Conservation (phyloP, 2,888 invertebrate species). For the Mythimna pallens region DNA sequence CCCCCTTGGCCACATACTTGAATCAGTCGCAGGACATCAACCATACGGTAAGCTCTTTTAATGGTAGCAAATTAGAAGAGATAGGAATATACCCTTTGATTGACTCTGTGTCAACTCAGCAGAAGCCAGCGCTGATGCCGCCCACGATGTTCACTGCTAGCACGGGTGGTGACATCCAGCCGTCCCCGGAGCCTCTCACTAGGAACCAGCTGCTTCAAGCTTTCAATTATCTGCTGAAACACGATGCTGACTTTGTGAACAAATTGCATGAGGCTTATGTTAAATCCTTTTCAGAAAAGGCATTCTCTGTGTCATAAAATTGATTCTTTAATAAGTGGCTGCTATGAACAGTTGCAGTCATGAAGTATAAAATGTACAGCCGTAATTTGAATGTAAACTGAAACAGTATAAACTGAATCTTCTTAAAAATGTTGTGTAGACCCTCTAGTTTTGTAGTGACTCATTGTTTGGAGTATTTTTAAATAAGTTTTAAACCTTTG, state of each 20-base stretch:
- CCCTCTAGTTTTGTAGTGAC: conserved; percentile 85
- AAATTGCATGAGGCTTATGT: conserved; percentile 98
- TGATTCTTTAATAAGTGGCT: conserved; percentile 75
- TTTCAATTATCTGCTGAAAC: conserved; percentile 95
- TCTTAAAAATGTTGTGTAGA: conserved; percentile 85
- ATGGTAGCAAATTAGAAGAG: conserved; percentile 81
- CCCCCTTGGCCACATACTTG: conserved; percentile 90
- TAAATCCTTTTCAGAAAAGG: conserved; percentile 94
- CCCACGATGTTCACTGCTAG: conserved; percentile 95
- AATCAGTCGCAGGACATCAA: conserved; percentile 86
- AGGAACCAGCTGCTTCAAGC: conserved; percentile 97
- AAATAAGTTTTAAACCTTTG: conserved; percentile 89
- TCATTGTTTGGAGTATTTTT: conserved; percentile 87
- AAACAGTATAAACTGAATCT: conserved; percentile 78
- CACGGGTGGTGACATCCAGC: conserved; percentile 84
- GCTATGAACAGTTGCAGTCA: conserved; percentile 72
- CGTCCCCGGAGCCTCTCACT: conserved; percentile 94
- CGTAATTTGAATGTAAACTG: conserved; percentile 83
- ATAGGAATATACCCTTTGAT: conserved; percentile 79
- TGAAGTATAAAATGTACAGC: conserved; percentile 83
- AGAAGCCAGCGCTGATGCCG: conserved; percentile 95
- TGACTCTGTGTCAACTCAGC: conserved; percentile 84
- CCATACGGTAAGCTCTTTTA: conserved; percentile 79
- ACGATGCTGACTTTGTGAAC: conserved; percentile 96
- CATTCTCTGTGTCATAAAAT: conserved; percentile 88